A percentile compares a stretch with the other conserved stretches of the same genome.
Evolutionary conservation across 2,888 invertebrate species (phyloP).

Genomic region (Nemotelus pantherinus): DNA sequence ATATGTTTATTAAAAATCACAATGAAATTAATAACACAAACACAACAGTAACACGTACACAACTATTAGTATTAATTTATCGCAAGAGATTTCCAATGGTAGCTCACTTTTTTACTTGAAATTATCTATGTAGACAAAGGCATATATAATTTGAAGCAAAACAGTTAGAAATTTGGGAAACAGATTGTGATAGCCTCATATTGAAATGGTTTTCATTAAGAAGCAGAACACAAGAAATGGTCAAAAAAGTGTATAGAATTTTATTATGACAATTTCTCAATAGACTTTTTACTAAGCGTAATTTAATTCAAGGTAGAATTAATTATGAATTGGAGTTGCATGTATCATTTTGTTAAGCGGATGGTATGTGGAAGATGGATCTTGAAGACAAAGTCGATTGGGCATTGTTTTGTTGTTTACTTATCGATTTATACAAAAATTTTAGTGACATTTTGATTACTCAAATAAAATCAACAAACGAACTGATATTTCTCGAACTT

Average conservation of each 20-base stretch:
- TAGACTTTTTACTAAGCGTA: constrained; percentile 33
- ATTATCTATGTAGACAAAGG: neutral
- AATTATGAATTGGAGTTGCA: constrained; percentile 34
- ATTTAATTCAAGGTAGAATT: constrained; percentile 38
- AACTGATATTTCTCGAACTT: too few species aligned
- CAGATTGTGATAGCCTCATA: constrained; percentile 52
- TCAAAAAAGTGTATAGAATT: constrained; percentile 44
- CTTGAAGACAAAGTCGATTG: neutral
- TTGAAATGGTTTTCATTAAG: constrained; percentile 53
- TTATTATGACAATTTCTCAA: constrained; percentile 47
- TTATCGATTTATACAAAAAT: too few species aligned
- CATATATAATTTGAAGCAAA: constrained; percentile 36
- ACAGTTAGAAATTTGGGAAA: constrained; percentile 45
- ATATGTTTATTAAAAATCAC: constrained; percentile 39
- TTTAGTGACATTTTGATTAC: too few species aligned
- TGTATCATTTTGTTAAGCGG: constrained; percentile 16
- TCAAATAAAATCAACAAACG: too few species aligned
- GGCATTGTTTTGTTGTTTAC: too few species aligned
- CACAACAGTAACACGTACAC: constrained; percentile 45
- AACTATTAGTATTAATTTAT: constrained; percentile 51
- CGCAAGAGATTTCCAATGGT: constrained; percentile 46
- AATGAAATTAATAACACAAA: constrained; percentile 42
- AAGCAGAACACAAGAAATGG: constrained; percentile 45
- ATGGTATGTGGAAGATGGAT: neutral
- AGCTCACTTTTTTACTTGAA: constrained; percentile 15